These are phyloP conservation scores for Crocodylus rhombifer DNA, from an alignment of 2,797 vertebrate species.

Conservation along the genomic window DNA sequence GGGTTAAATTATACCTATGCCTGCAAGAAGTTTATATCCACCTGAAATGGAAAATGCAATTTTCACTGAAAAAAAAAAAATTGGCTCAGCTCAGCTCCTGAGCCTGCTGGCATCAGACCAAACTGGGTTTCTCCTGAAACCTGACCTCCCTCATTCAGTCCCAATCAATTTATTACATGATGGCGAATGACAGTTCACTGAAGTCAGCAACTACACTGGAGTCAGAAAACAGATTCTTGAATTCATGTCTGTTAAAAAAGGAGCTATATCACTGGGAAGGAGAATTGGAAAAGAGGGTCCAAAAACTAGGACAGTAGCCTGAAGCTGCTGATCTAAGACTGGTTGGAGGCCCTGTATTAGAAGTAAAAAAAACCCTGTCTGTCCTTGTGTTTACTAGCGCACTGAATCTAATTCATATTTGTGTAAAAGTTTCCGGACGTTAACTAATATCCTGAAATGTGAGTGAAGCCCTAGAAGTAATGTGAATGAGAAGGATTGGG, in stretches of 20 bases:
- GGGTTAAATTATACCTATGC: no score
- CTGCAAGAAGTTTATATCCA: no score
- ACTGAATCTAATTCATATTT: background rate
- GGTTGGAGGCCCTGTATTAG: background rate
- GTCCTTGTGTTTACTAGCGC: no score
- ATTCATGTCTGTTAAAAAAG: background rate
- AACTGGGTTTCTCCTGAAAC: background rate
- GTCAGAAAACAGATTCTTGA: background rate
- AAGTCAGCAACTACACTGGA: background rate
- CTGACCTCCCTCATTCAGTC: background rate
- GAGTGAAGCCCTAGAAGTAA: background rate
- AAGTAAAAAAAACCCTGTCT: no score
- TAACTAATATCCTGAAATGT: background rate
- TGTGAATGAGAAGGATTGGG: background rate
- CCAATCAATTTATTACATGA: background rate
- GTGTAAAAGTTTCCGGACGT: background rate
- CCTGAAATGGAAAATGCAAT: no score
- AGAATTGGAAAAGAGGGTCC: accelerated
- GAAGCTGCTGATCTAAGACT: background rate
- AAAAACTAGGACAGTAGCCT: background rate
- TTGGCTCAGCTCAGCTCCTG: background rate
- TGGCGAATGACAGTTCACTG: background rate
- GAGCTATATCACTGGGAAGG: accelerated
- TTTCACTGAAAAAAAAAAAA: background rate
- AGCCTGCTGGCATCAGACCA: background rate